Base-by-base conservation (phyloP, 2,113 vertebrate species). In the Hassar affinis region DNA sequence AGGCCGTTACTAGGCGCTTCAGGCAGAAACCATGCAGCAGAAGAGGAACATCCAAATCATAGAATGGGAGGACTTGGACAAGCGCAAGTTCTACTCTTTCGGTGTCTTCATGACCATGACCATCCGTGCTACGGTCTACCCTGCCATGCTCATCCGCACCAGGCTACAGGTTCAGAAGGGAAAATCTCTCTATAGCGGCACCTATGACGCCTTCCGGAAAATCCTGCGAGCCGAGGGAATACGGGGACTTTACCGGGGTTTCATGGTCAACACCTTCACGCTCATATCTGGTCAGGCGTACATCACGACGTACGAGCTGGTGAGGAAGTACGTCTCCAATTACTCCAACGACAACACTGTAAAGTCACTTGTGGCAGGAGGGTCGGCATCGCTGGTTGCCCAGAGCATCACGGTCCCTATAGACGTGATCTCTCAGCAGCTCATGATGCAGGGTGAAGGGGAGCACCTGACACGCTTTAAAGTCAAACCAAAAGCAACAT, bases 381-480 rank as follows among this genome's bases (percentile, higher is more conserved):
- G 98, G 47, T 96, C 96, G 0, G 98, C 97, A 0, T 98, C 98
- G 0, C 90, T 99, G 9, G 97, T 99, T 90, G 97, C 97, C 8
- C 97, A 99, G 93, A 99, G 96, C 93, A 99, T 99, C 91, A 98
- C 97, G 0, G 97, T 99, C 15, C 98, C 98, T 87, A 97, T 99
- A 0, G 98, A 99, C 0, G 94, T 99, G 0, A 61, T 99, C 76
- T 99, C 98, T 2, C 98, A 99, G 90, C 98, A 99, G 42, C 94
- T 99, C 54, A 99, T 99, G 98, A 97, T 98, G 96, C 97, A 98
- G 83, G 94, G 94, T 27, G 95, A 97, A 81, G 97, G 96, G 0
- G 94, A 95, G 14, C 96, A 93, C 86, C 92, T 96, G 89, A 95
- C 95, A 12, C 96, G 97, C 84, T 99, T 99, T 88, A 94, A 92